Base-by-base conservation (phyloP, 35 echinoderm and acorn worm genomes). In the Anneissia japonica region DNA sequence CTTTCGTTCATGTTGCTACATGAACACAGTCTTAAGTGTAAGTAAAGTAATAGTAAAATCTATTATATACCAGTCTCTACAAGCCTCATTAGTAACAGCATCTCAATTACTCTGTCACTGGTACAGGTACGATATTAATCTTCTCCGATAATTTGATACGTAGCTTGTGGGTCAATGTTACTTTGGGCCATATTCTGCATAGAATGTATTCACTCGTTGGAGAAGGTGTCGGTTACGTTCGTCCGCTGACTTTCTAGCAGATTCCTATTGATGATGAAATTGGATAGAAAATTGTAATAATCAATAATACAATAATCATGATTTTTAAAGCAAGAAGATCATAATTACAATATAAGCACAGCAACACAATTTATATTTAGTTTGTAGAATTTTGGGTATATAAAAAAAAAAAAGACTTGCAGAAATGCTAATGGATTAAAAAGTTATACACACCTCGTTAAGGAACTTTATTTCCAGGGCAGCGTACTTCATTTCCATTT, bases 211-310 rank as follows among this genome's bases (percentile, higher is more conserved):
- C 13, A 97, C 17, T 76, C 92, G 90, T 74, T 89, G 89, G 31
- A 97, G 45, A 1, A 97, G 94, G 35, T 97, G 94, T 75, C 92
- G 92, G 83, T 97, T 97, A 28, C 94, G 56, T 35, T 97, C 94
- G 26, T 97, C 94, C 32, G 94, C 79, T 10, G 94, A 84, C 81
- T 79, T 92, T 51, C 84, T 88, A 28, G 76, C 90, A 0, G 43
- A 86, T 46, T 92, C 90, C 90, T 97, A 79, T 3, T 80, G 74
- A 21, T 81, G 28, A 32, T 32, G 23, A 81, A 84, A 46, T 16
- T 64, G 21, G 14, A 86, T 35, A 77, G 1, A 4, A 77, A 13
- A 78, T 12, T 17, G 32, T 13, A 78, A 12, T 33, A 32, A 17
- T 13, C 13, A 64, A 64, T 64, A 64, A 14, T 64, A 28, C 51